phyloP scores from a whole-genome alignment of 2,797 vertebrate species.

The Petrocephalus sullivani region DNA sequence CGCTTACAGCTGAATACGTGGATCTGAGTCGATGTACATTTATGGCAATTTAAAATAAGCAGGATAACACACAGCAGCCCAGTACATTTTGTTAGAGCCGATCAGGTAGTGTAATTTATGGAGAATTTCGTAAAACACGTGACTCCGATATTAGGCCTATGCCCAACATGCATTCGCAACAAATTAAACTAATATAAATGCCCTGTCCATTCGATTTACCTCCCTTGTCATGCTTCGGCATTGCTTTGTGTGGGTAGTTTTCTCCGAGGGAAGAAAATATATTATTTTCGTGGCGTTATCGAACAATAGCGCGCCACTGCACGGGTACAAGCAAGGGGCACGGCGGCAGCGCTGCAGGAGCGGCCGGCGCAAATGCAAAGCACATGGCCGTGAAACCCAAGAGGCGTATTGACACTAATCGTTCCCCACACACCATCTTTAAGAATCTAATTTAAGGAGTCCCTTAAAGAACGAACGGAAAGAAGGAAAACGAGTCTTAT shows the following conservation, averaged over 20 bases:
- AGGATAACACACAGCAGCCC: background rate
- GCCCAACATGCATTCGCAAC: background rate
- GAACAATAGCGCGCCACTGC: background rate
- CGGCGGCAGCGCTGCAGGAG: background rate
- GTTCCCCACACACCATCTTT: conserved; percentile 37
- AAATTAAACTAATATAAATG: background rate
- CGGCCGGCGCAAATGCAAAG: conserved; percentile 26
- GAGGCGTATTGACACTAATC: conserved; percentile 46
- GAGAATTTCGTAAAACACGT: background rate
- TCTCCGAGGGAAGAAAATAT: background rate
- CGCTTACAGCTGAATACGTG: background rate
- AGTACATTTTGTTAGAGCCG: background rate
- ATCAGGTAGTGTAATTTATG: background rate
- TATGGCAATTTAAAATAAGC: background rate
- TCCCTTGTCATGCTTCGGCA: background rate
- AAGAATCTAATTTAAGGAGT: conserved; percentile 36
- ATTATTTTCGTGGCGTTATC: background rate
- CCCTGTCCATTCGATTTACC: background rate
- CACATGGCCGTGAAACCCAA: conserved; percentile 47
- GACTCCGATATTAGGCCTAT: background rate
- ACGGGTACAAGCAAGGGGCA: background rate
- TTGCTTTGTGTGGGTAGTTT: background rate
- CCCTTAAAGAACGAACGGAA: background rate
- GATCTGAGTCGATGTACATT: background rate
- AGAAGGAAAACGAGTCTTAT: conserved; percentile 34